phyloP scores from a whole-genome alignment of 2,113 vertebrate species.

The Nesospiza acunhae region DNA sequence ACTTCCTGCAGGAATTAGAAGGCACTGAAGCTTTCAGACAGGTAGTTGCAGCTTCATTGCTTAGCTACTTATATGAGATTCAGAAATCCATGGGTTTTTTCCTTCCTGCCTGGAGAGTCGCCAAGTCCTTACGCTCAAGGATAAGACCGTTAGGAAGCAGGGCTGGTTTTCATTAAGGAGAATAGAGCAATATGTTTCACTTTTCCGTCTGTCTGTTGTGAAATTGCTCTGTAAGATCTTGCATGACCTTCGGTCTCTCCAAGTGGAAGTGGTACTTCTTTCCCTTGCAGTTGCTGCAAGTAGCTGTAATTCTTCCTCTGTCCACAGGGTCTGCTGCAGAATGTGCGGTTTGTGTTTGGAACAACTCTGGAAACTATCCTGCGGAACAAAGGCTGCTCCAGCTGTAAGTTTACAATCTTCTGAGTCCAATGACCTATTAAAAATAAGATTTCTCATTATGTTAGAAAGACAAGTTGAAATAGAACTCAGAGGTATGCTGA shows the following conservation, averaged over 20 bases:
- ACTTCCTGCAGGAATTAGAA: neutral
- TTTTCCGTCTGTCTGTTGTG: neutral
- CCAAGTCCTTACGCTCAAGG: neutral
- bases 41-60: neutral
- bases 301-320: conserved; percentile 54
- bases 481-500: conserved; percentile 27
- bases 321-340: conserved; percentile 93
- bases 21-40: neutral
- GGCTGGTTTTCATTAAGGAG: neutral
- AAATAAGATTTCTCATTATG: neutral
- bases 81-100: neutral
- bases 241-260: neutral
- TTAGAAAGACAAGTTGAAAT: conserved; percentile 27
- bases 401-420: conserved; percentile 77
- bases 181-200: neutral
- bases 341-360: conserved; percentile 94
- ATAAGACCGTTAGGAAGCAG: neutral
- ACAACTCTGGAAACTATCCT: conserved; percentile 89
- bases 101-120: neutral
- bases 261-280: neutral
- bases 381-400: conserved; percentile 94
- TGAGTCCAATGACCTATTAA: conserved; percentile 40
- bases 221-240: neutral
- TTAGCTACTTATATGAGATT: neutral
- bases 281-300: neutral